Percentiles rank a stretch among this genome's conserved stretches.
These are phyloP conservation scores for Tachina fera DNA, from an alignment of 2,888 invertebrate genomes.

Conservation along the genomic window DNA sequence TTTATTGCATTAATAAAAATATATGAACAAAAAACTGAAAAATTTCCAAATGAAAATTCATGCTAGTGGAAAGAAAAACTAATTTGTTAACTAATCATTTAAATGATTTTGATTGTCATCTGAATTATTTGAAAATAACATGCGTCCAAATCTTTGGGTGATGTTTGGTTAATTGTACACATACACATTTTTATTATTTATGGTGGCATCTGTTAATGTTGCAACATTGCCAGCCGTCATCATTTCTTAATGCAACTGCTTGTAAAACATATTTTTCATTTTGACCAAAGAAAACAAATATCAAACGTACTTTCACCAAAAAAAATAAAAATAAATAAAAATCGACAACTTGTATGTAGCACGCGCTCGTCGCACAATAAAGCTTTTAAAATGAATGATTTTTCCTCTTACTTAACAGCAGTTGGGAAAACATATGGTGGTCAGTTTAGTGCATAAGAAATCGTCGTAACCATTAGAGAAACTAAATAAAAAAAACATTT, in stretches of 20 bases:
- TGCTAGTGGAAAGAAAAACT: background rate
- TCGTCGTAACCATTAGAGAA: conserved; percentile 20
- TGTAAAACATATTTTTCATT: conserved; percentile 13
- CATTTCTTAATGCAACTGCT: conserved; percentile 14
- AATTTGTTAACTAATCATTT: conserved; percentile 68
- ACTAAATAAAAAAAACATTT: conserved; percentile 7
- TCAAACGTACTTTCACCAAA: conserved; percentile 51
- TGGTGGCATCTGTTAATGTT: conserved; percentile 57
- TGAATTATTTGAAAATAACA: conserved; percentile 68
- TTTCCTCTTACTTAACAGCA: conserved; percentile 59
- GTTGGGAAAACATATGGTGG: conserved; percentile 58
- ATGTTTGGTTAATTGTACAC: conserved; percentile 48
- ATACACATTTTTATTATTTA: conserved; percentile 36
- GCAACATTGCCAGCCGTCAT: conserved; percentile 41
- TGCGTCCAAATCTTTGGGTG: conserved; percentile 44
- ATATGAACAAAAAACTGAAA: conserved; percentile 8
- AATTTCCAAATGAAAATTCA: conserved; percentile 23
- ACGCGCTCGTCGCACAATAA: background rate
- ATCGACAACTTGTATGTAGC: conserved; percentile 24
- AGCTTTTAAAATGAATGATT: conserved; percentile 37
- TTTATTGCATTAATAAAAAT: background rate
- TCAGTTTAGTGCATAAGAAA: conserved; percentile 20
- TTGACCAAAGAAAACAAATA: conserved; percentile 25
- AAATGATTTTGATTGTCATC: conserved; percentile 69
- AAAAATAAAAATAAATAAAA: background rate